Percentiles rank a stretch among this genome's conserved stretches.
Conservation (phyloP, 2,113 vertebrate species). For the Gulo gulo region DNA sequence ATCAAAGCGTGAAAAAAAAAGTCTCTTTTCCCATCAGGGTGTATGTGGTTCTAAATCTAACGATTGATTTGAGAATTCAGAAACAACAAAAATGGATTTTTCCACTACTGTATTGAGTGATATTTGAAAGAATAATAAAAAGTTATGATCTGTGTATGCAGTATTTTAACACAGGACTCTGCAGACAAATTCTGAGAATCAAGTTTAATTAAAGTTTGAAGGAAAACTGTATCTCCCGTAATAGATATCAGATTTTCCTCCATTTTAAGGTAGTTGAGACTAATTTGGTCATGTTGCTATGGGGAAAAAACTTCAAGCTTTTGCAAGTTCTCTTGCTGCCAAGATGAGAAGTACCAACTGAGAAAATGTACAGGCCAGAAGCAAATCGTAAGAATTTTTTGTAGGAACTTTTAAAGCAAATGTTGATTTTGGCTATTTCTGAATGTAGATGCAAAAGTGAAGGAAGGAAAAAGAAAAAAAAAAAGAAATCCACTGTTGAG, state of each 20-base stretch:
- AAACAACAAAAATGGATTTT: constrained; percentile 20
- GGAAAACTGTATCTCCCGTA: background rate
- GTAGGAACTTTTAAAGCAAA: background rate
- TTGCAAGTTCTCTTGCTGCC: background rate
- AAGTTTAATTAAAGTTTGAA: constrained; percentile 13
- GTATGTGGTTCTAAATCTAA: constrained; percentile 25
- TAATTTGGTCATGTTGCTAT: background rate
- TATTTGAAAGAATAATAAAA: constrained; percentile 21
- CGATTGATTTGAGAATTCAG: background rate
- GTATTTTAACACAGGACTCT: background rate
- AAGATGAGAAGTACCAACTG: background rate
- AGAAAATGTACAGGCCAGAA: background rate
- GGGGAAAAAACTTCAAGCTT: background rate
- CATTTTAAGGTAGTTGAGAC: background rate
- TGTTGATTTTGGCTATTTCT: background rate
- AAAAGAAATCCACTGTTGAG: background rate
- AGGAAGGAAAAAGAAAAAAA: background rate
- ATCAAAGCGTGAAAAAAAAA: background rate
- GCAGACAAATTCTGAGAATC: background rate
- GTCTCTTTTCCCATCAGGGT: background rate
- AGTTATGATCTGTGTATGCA: background rate
- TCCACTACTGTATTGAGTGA: constrained; percentile 3
- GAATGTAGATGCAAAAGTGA: background rate
- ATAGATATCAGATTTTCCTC: background rate
- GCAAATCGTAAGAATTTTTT: background rate